Evolutionary conservation across 1,140 invertebrate species (phyloP).

Genomic region (Lordiphosa collinella): DNA sequence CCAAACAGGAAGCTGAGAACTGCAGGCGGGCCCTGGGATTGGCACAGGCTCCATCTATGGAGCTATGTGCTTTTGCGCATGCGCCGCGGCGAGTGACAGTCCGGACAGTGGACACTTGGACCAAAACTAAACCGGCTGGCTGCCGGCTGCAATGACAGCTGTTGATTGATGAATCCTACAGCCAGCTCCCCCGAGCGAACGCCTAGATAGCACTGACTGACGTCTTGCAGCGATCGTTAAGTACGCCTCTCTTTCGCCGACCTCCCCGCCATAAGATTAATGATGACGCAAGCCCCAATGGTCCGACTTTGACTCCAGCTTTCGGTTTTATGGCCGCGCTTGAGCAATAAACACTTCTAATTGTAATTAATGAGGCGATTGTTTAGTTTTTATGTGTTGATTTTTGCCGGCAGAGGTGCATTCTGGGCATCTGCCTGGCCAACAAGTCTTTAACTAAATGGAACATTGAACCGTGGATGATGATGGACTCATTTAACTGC

Average conservation of each 20-base stretch:
- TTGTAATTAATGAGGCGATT: slow-evolving; percentile 78
- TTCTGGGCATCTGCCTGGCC: slow-evolving; percentile 13
- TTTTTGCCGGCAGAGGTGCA: slow-evolving; percentile 41
- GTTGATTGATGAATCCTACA: slow-evolving; percentile 77
- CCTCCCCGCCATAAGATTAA: slow-evolving; percentile 42
- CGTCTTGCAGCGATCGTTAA: slow-evolving; percentile 48
- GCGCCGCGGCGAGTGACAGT: slow-evolving; percentile 57
- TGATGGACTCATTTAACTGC: background rate
- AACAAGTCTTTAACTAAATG: slow-evolving; percentile 28
- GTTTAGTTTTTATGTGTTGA: slow-evolving; percentile 76
- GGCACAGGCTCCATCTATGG: slow-evolving; percentile 20
- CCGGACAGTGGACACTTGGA: slow-evolving; percentile 15
- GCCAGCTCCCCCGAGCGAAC: slow-evolving; percentile 38
- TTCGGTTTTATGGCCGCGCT: slow-evolving; percentile 63
- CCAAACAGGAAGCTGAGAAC: slow-evolving; percentile 54
- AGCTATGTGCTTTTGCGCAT: slow-evolving; percentile 34
- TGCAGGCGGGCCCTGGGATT: slow-evolving; percentile 25
- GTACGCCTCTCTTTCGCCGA: slow-evolving; percentile 20
- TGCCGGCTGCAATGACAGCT: slow-evolving; percentile 66
- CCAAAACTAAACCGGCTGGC: slow-evolving; percentile 45
- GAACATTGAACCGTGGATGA: slow-evolving; percentile 50
- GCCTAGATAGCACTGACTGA: slow-evolving; percentile 5
- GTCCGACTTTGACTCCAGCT: slow-evolving; percentile 12
- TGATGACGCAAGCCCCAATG: slow-evolving; percentile 65
- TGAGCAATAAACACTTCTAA: slow-evolving; percentile 77